These are phyloP conservation scores for Euthynnus affinis DNA, from an alignment of 2,797 vertebrate species.

Conservation along the genomic window DNA sequence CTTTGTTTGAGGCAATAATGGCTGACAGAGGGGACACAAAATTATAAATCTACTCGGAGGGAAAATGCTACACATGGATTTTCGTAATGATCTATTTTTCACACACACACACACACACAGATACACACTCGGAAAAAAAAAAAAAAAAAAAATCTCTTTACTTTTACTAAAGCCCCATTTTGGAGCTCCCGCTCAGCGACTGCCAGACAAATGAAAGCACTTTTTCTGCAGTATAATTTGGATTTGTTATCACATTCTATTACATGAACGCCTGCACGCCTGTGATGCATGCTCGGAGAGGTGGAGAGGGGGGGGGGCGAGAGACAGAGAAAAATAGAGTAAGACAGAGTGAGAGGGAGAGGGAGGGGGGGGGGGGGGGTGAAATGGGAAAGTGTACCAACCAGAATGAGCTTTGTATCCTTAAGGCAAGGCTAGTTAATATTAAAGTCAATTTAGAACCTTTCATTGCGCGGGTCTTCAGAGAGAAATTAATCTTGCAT, in stretches of 20 bases:
- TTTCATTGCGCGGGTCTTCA: constrained; percentile 75
- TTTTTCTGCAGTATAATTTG: constrained; percentile 75
- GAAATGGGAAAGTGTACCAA: constrained; percentile 57
- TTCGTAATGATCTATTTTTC: constrained; percentile 77
- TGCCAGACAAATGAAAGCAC: constrained; percentile 74
- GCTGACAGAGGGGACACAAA: constrained; percentile 58
- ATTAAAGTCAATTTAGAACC: constrained; percentile 84
- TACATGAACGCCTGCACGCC: constrained; percentile 60
- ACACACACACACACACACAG: constrained; percentile 9
- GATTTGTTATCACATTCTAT: constrained; percentile 79
- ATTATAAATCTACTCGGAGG: constrained; percentile 75
- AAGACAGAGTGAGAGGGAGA: constrained; percentile 24
- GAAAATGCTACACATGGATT: constrained; percentile 74
- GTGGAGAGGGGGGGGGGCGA: constrained; percentile 16
- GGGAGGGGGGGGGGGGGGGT: neutral
- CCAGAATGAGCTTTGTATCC: constrained; percentile 77
- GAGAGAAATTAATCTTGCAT: constrained; percentile 82
- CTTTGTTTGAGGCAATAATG: constrained; percentile 68
- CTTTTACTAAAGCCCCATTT: constrained; percentile 71
- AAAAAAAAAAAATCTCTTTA: constrained; percentile 41
- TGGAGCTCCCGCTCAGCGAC: constrained; percentile 51
- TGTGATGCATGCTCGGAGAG: constrained; percentile 63
- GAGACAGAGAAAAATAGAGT: constrained; percentile 18
- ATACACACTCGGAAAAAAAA: constrained; percentile 33
- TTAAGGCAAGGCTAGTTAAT: constrained; percentile 84